phyloP scores from a whole-genome alignment of 1,140 invertebrate species.

The Fragariocoptes setiger region DNA sequence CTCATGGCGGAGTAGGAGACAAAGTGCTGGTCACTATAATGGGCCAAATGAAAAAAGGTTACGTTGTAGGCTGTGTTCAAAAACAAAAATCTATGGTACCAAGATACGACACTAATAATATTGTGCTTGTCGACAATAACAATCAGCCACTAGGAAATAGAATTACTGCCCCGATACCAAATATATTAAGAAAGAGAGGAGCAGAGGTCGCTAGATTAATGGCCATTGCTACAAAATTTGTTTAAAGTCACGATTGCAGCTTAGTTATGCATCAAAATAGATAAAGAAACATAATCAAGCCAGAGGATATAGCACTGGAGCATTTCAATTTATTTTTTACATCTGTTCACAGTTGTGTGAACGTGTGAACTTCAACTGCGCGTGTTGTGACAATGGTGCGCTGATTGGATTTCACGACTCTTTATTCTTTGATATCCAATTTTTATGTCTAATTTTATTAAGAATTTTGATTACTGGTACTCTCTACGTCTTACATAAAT shows the following conservation, averaged over 20 bases:
- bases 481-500: too few relatives aligned
- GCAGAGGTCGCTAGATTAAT: slow-evolving; percentile 80
- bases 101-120: slow-evolving; percentile 78
- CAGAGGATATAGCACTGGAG: too few relatives aligned
- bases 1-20: slow-evolving; percentile 27
- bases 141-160: slow-evolving; percentile 61
- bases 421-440: too few relatives aligned
- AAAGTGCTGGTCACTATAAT: slow-evolving; percentile 76
- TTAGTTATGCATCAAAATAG: background rate
- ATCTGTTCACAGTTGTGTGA: too few relatives aligned
- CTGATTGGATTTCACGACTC: too few relatives aligned
- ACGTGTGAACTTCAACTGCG: too few relatives aligned
- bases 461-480: too few relatives aligned
- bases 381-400: too few relatives aligned
- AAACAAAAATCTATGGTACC: slow-evolving; percentile 48
- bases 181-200: slow-evolving; percentile 50
- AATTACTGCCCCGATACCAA: slow-evolving; percentile 74
- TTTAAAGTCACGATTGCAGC: too few relatives aligned
- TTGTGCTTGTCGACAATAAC: slow-evolving; percentile 60
- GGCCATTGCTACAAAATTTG: slow-evolving; percentile 64
- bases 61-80: slow-evolving; percentile 66
- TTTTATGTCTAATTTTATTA: too few relatives aligned
- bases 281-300: background rate
- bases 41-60: slow-evolving; percentile 80
- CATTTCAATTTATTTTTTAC: too few relatives aligned